Evolutionary conservation across 2,888 invertebrate species (phyloP), one percentile per base, ranked within the genome.

Genomic region (Dryobota labecula): DNA sequence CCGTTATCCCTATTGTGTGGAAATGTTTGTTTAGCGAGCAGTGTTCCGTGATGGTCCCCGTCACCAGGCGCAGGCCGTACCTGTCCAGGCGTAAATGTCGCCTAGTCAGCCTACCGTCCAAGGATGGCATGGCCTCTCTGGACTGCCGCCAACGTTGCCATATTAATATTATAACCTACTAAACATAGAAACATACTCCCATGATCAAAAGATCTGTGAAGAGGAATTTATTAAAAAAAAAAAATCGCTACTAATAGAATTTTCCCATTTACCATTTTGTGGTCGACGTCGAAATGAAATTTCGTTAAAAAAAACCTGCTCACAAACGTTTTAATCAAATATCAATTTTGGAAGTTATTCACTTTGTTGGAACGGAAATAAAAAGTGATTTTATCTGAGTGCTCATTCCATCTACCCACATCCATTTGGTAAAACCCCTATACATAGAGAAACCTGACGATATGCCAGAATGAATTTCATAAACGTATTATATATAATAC

Each of bases 321-420:
- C 60, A 71, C 75, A 61, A 76, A 72, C 71, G 73, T 78, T 77
- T 84, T 75, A 77, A 79, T 69, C 73, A 79, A 84, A 81, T 81
- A 83, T 85, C 85, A 85, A 78, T 80, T 77, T 80, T 76, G 61
- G 60, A 80, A 81, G 74, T 85, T 78, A 76, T 78, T 75, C 84
- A 78, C 78, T 78, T 84, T 81, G 78, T 81, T 79, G 72, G 74
- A 67, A 83, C 61, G 56, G 61, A 71, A 76, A 79, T 74, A 82
- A 79, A 74, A 80, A 76, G 69, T 78, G 73, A 84, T 83, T 82
- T 83, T 72, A 76, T 86, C 70, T 58, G 70, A 64, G 62, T 73
- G 69, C 73, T 80, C 78, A 70, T 75, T 65, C 65, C 72, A 78
- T 78, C 70, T 65, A 69, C 62, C 74, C 69, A 73, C 70, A 74